phyloP scores from a whole-genome alignment of 2,888 invertebrate genomes.

The Steinernema scapterisci region DNA sequence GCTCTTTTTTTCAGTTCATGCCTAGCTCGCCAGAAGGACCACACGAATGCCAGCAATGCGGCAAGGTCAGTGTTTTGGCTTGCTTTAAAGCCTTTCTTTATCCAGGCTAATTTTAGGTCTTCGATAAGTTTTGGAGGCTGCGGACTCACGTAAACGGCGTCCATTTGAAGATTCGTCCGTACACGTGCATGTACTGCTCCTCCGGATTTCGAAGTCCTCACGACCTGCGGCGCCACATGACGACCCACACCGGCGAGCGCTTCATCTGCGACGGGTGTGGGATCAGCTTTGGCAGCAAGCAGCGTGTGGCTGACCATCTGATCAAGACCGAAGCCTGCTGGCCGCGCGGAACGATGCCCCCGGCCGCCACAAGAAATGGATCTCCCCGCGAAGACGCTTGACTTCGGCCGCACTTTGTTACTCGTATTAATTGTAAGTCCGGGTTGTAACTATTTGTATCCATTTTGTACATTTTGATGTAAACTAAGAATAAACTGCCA shows the following conservation, averaged over 20 bases:
- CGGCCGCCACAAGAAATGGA: background rate
- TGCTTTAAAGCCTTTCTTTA: background rate
- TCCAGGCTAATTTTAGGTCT: background rate
- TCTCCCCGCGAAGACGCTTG: too few species aligned
- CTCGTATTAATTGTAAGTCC: too few species aligned
- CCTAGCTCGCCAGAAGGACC: too few species aligned
- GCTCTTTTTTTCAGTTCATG: too few species aligned
- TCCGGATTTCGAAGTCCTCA: slow-evolving; percentile 25
- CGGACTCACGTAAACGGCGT: background rate
- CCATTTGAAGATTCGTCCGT: slow-evolving; percentile 5
- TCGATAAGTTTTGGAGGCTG: slow-evolving; percentile 8
- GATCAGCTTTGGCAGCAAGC: slow-evolving; percentile 23
- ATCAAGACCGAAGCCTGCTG: slow-evolving; percentile 13
- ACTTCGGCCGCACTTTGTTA: too few species aligned
- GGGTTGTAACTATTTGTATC: too few species aligned
- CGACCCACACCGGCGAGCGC: slow-evolving; percentile 23
- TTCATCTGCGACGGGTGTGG: slow-evolving; percentile 6
- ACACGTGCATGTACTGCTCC: background rate
- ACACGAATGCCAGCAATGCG: too few species aligned
- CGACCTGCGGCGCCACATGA: slow-evolving; percentile 28
- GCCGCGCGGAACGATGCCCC: background rate
- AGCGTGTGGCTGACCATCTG: slow-evolving; percentile 18
- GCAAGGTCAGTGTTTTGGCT: background rate
- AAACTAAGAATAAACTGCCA: too few species aligned
- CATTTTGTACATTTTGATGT: too few species aligned